A percentile compares a stretch with the other conserved stretches of the same genome.
Evolutionary conservation across 2,888 invertebrate genomes (phyloP).

Genomic region (Vandiemenella viatica): DNA sequence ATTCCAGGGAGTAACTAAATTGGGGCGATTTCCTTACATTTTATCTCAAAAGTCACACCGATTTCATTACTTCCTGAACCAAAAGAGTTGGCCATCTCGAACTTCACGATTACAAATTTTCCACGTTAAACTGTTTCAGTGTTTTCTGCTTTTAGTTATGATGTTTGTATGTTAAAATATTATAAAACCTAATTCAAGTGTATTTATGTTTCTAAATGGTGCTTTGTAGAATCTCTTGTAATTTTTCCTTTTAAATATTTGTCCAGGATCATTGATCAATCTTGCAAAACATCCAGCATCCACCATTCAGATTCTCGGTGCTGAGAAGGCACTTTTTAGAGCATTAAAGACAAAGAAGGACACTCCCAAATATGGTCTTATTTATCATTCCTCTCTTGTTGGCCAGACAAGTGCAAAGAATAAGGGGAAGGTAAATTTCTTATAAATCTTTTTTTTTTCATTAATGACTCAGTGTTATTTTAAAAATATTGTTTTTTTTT

Average conservation of each 20-base stretch:
- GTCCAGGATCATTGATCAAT: constrained; percentile 71
- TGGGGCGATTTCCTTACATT: too few species aligned
- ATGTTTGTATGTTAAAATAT: too few species aligned
- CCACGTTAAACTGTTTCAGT: too few species aligned
- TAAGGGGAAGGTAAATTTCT: constrained; percentile 49
- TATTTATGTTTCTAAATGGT: background rate
- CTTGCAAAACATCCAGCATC: constrained; percentile 97
- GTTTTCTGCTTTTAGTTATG: too few species aligned
- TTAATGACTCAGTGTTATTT: too few species aligned
- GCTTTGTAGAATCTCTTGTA: too few species aligned
- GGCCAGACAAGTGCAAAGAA: constrained; percentile 78
- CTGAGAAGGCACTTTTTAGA: constrained; percentile 93
- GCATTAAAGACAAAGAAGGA: constrained; percentile 94
- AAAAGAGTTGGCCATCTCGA: too few species aligned
- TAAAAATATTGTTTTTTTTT: background rate
- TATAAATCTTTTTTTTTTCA: background rate
- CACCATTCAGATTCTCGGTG: constrained; percentile 93
- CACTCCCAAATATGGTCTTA: constrained; percentile 96
- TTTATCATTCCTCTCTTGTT: constrained; percentile 89
- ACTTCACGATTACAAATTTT: too few species aligned
- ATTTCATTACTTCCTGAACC: too few species aligned
- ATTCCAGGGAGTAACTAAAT: too few species aligned
- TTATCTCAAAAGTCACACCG: too few species aligned
- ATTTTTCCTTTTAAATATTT: too few species aligned
- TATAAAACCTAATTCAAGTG: background rate